Conservation (phyloP, 2,888 invertebrate species). For the Axea sp. region DNA sequence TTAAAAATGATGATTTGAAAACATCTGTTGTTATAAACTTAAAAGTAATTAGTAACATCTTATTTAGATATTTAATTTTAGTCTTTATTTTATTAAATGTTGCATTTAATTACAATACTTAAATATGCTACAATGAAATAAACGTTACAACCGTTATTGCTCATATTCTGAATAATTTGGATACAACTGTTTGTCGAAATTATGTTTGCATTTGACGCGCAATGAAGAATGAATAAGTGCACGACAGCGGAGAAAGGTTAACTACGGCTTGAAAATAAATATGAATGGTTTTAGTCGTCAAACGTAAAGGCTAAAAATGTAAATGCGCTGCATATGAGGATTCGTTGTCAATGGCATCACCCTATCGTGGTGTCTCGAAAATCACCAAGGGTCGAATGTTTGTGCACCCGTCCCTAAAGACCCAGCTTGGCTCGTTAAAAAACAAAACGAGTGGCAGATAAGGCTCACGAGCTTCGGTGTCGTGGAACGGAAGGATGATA, state of each 20-base stretch:
- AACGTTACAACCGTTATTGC: too few species aligned
- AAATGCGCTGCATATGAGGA: constrained; percentile 44
- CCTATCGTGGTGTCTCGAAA: constrained; percentile 53
- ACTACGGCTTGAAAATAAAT: constrained; percentile 33
- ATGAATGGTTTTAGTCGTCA: constrained; percentile 43
- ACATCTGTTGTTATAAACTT: too few species aligned
- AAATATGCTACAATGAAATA: too few species aligned
- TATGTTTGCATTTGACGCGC: background rate
- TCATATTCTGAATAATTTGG: too few species aligned
- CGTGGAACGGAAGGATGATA: constrained; percentile 62
- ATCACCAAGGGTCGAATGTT: constrained; percentile 61
- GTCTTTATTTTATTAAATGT: too few species aligned
- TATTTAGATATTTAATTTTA: too few species aligned
- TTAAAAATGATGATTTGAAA: too few species aligned
- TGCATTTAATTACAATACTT: too few species aligned
- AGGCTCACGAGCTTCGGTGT: constrained; percentile 56
- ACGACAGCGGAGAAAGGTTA: constrained; percentile 31
- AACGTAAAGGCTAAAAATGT: constrained; percentile 43
- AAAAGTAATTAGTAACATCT: too few species aligned
- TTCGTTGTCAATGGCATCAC: constrained; percentile 55
- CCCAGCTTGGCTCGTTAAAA: constrained; percentile 67
- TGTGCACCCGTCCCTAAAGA: constrained; percentile 61
- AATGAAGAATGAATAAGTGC: constrained; percentile 9
- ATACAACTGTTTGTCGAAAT: background rate
- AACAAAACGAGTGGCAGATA: constrained; percentile 66